phyloP scores from a whole-genome alignment of 2,113 vertebrate species.

The Prunella fulvescens region DNA sequence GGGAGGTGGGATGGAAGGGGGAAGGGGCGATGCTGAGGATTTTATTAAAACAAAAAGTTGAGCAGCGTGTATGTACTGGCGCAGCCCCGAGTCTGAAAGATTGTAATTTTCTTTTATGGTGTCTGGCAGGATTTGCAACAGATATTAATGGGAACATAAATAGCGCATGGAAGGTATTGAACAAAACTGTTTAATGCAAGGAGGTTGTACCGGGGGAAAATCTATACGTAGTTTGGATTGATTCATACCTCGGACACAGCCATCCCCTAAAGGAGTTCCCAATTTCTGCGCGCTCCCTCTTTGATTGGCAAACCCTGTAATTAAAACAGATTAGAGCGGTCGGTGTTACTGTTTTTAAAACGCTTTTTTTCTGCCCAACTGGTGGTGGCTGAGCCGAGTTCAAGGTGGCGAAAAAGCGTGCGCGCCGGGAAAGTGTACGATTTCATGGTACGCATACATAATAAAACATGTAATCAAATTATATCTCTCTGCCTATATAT shows the following conservation, averaged over 20 bases:
- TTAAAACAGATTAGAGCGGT: constrained; percentile 60
- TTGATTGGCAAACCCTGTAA: constrained; percentile 62
- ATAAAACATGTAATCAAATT: background rate
- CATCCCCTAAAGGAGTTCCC: constrained; percentile 57
- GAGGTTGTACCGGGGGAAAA: constrained; percentile 70
- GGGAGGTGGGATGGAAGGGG: background rate
- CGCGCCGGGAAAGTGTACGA: background rate
- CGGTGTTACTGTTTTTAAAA: constrained; percentile 14
- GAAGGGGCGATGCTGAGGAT: constrained; percentile 26
- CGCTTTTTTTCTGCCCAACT: background rate
- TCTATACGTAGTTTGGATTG: constrained; percentile 58
- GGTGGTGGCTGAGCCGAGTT: constrained; percentile 42
- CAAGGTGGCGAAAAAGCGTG: background rate
- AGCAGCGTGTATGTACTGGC: constrained; percentile 64
- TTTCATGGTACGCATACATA: background rate
- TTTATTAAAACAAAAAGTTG: constrained; percentile 62
- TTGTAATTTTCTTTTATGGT: constrained; percentile 76
- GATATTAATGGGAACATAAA: constrained; percentile 78
- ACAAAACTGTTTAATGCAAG: constrained; percentile 73
- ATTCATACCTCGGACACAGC: constrained; percentile 68
- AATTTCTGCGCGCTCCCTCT: constrained; percentile 37
- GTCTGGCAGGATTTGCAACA: constrained; percentile 77
- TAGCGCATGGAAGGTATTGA: constrained; percentile 71
- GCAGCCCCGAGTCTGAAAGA: constrained; percentile 62
- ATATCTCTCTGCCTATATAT: background rate